Conservation (phyloP, 2,113 vertebrate genomes). For the Osmerus eperlanus region DNA sequence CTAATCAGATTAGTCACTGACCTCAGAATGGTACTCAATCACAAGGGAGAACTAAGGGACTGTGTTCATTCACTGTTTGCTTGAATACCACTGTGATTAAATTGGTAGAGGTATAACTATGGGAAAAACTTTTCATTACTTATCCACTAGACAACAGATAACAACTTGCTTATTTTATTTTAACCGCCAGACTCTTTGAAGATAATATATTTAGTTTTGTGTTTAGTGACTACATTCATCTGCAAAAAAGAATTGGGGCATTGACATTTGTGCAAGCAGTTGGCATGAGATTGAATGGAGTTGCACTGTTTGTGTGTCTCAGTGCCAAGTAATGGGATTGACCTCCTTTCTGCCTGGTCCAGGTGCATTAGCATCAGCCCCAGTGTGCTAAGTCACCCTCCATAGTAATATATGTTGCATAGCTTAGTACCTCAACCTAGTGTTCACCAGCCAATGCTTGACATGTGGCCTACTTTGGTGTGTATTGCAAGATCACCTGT, state of each 20-base stretch:
- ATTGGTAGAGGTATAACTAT: not conserved
- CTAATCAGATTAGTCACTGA: not conserved
- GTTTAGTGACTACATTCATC: not conserved
- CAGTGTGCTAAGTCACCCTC: slow-evolving; percentile 46
- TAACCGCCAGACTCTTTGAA: too few species aligned
- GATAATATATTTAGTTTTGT: too few species aligned
- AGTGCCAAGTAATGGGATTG: slow-evolving; percentile 67
- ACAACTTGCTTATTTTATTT: too few species aligned
- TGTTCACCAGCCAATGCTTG: slow-evolving; percentile 38
- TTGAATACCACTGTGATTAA: not conserved
- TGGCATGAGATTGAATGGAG: slow-evolving; percentile 33
- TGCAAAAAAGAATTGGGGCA: slow-evolving; percentile 7
- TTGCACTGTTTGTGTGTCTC: slow-evolving; percentile 50
- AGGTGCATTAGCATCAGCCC: slow-evolving; percentile 46
- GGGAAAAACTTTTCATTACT: too few species aligned
- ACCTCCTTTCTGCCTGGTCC: slow-evolving; percentile 55
- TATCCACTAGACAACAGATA: too few species aligned
- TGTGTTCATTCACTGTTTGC: not conserved
- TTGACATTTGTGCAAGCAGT: slow-evolving; percentile 9
- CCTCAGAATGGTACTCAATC: not conserved
- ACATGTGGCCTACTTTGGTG: slow-evolving; percentile 55
- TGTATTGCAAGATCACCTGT: slow-evolving; percentile 59
- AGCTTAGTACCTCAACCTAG: slow-evolving; percentile 14
- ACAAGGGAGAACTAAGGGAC: too few species aligned
- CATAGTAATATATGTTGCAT: not conserved